phyloP scores from a whole-genome alignment of 2,797 vertebrate genomes.

The Petrocephalus schoutedeni region DNA sequence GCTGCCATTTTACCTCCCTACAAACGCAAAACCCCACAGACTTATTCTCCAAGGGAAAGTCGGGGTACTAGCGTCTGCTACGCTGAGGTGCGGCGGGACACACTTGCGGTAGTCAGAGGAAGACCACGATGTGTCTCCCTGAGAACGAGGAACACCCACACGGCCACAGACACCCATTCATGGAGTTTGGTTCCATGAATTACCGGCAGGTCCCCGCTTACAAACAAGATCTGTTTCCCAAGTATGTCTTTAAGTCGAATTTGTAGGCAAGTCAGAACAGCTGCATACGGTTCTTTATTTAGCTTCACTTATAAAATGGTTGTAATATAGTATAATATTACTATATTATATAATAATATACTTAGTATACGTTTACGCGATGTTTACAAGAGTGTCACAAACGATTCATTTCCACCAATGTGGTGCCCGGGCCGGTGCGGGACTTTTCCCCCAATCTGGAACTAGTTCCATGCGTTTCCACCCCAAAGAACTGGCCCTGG shows the following conservation, averaged over 20 bases:
- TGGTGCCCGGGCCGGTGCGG: too few species aligned
- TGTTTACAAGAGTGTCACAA: not conserved
- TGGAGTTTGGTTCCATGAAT: not conserved
- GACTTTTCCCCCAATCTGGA: too few species aligned
- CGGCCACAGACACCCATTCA: not conserved
- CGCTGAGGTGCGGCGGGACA: not conserved
- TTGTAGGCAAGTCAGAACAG: not conserved
- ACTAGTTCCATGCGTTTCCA: too few species aligned
- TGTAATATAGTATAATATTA: not conserved
- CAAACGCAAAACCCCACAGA: slow-evolving; percentile 9
- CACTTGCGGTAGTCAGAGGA: not conserved
- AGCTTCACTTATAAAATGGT: not conserved
- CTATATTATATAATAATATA: too few species aligned
- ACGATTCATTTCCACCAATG: too few species aligned
- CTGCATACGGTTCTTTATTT: not conserved
- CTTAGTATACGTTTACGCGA: not conserved
- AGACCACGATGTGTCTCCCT: not conserved
- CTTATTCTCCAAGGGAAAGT: not conserved
- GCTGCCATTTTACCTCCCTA: not conserved
- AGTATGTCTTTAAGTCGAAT: not conserved
- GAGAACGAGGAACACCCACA: not conserved
- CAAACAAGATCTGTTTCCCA: not conserved
- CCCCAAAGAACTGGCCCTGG: too few species aligned
- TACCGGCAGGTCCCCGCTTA: not conserved
- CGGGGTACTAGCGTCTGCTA: not conserved